Evolutionary conservation across 2,888 invertebrate species (phyloP), one percentile per base, ranked within the genome.

Genomic region (Saturnia japonica): DNA sequence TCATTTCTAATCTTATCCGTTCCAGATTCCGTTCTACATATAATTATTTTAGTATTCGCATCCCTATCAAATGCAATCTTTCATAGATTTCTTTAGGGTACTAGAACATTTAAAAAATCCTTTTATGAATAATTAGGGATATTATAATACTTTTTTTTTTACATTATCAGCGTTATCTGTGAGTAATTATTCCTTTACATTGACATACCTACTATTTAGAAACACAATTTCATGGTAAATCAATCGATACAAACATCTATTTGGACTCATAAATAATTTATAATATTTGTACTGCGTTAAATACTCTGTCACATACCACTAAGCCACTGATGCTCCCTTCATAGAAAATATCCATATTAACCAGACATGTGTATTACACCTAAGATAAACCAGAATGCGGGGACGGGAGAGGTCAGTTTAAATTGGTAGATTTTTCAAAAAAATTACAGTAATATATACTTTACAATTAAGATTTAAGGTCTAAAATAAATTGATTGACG

Each of bases 281-380:
- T 81, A 80, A 81, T 85, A 85, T 86, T 86, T 86, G 82, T 78
- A 75, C 75, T 81, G 79, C 77, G 80, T 78, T 82, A 78, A 78
- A 78, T 70, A 64, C 64, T 69, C 47, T 67, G 67, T 57, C 69
- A 60, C 57, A 72, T 42, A 47, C 76, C 76, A 73, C 75, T 82
- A 83, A 81, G 78, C 81, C 80, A 70, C 71, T 72, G 57, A 60
- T 54, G 68, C 79, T 78, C 82, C 82, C 80, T 77, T 75, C 68
- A 67, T 64, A 62, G 68, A 54, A 2, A 12, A 6, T 8, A 43
- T 74, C 85, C 79, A 82, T 45, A 72, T 70, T 76, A 76, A 60
- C 22, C 12, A 69, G 80, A 82, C 16, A 80, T 70, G 70, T 72
- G 22, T 43, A 40, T 66, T 54, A 66, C 57, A 12, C 7, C 54